These are phyloP conservation scores for Cataglyphis livida DNA, from an alignment of 2,888 invertebrate species.

Conservation along the genomic window DNA sequence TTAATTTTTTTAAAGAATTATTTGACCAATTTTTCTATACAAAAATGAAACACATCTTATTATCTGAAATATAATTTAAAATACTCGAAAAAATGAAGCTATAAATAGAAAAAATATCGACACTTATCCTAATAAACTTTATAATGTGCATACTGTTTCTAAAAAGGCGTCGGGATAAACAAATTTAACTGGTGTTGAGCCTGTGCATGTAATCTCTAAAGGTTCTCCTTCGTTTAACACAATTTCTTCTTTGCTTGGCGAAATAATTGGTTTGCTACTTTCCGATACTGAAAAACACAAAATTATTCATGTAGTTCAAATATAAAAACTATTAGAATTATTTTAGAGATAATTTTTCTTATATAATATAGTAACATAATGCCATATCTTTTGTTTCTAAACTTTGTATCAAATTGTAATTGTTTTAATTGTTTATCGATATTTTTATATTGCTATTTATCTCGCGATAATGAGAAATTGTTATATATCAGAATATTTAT, in stretches of 20 bases:
- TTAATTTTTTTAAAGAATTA: not conserved
- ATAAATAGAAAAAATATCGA: not conserved
- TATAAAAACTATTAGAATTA: not conserved
- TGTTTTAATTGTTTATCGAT: not conserved
- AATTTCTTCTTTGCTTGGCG: conserved; percentile 67
- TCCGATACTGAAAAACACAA: conserved; percentile 62
- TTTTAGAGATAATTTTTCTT: not conserved
- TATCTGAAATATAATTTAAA: not conserved
- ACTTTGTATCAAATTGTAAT: not conserved
- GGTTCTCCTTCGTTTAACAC: conserved; percentile 77
- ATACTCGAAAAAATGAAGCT: not conserved
- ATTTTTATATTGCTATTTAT: conserved; percentile 12
- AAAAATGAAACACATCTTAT: too few species aligned
- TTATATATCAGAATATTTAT: not conserved
- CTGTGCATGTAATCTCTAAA: conserved; percentile 74
- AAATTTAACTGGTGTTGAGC: conserved; percentile 67
- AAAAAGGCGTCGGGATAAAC: conserved; percentile 70
- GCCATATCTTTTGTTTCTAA: not conserved
- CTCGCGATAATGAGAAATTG: not conserved
- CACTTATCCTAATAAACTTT: not conserved
- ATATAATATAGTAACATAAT: not conserved
- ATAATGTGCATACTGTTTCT: conserved; percentile 13
- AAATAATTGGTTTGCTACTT: conserved; percentile 64
- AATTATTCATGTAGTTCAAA: not conserved
- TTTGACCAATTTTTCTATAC: not conserved